Base-by-base conservation (phyloP, 1,140 invertebrate species). In the Portunus trituberculatus region DNA sequence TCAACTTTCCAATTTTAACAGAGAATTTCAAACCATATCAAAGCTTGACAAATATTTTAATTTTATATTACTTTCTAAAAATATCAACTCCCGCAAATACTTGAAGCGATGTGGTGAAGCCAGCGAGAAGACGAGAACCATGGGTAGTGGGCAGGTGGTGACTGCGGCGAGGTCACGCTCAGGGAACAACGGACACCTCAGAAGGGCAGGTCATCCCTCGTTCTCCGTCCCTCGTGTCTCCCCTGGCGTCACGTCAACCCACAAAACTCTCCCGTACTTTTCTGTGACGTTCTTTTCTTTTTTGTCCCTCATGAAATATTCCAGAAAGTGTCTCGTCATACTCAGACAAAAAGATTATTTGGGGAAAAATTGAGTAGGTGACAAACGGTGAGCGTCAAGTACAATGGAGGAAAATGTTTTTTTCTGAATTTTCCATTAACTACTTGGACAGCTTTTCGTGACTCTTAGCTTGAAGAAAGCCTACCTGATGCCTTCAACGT, bases 391-490 rank as follows among this genome's bases (percentile, higher is more conserved):
- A 39, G 91, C 67, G 91, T 93, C 91, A 93, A 84, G 91, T 48
- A 84, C 91, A 84, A 92, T 82, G 67, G 91, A 45, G 59, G 12
- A 82, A 82, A 92, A 86, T 84, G 28, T 59, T 32, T 83, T 45
- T 31, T 91, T 46, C 39, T 93, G 31, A 48, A 93, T 93, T 84
- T 93, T 93, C 91, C 91, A 93, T 93, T 93, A 93, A 93, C 91
- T 93, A 93, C 45, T 91, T 48, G 67, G 76, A 46, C 67, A 84
- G 91, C 46, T 52, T 84, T 93, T 84, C 76, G 67, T 76, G 67
- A 91, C 59, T 88, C 86, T 88, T 39, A 88, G 45, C 86, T 46
- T n/a, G 86, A 46, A 88, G 86, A 88, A 88, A 88, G 45, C 86
- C 67, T 76, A 7, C n/a, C 67, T 76, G 67, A 76, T 20, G 67